A percentile compares a stretch with the other conserved stretches of the same genome.
Conservation (phyloP, 2,113 vertebrate species). For the Phaethon lepturus region DNA sequence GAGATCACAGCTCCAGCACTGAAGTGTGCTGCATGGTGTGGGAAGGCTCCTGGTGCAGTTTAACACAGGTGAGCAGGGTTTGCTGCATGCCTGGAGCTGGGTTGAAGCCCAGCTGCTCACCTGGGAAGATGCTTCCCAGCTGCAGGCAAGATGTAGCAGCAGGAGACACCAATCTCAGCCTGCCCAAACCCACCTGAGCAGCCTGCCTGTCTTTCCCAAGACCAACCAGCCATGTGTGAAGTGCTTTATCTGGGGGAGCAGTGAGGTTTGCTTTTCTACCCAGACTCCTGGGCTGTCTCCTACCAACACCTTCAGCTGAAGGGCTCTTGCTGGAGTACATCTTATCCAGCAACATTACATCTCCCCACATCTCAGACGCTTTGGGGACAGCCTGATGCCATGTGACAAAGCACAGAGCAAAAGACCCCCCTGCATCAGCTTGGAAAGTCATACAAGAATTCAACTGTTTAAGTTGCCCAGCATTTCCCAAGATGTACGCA, state of each 20-base stretch:
- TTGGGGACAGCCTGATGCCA: too few relatives aligned
- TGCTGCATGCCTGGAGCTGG: not conserved
- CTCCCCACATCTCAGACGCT: not conserved
- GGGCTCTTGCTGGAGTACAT: not conserved
- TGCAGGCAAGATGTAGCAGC: not conserved
- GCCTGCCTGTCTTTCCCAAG: not conserved
- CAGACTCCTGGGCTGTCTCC: not conserved
- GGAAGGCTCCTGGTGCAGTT: not conserved
- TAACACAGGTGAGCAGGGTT: not conserved
- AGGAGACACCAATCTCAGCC: not conserved
- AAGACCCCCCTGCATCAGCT: not conserved
- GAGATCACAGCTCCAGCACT: not conserved
- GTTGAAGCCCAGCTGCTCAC: not conserved
- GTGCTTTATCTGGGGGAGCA: not conserved
- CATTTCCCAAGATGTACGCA: not conserved
- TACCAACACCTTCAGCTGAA: not conserved
- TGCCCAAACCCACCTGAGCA: not conserved
- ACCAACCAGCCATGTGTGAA: not conserved
- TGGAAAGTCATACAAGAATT: not conserved
- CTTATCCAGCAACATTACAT: not conserved
- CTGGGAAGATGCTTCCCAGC: not conserved
- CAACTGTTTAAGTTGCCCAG: not conserved
- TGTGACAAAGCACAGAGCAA: not conserved
- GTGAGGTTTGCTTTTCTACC: not conserved
- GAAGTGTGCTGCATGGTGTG: rapidly evolving